A percentile compares a stretch with the other conserved stretches of the same genome.
phyloP scores from a whole-genome alignment of 2,888 invertebrate genomes.

The Epicampocera succincta region DNA sequence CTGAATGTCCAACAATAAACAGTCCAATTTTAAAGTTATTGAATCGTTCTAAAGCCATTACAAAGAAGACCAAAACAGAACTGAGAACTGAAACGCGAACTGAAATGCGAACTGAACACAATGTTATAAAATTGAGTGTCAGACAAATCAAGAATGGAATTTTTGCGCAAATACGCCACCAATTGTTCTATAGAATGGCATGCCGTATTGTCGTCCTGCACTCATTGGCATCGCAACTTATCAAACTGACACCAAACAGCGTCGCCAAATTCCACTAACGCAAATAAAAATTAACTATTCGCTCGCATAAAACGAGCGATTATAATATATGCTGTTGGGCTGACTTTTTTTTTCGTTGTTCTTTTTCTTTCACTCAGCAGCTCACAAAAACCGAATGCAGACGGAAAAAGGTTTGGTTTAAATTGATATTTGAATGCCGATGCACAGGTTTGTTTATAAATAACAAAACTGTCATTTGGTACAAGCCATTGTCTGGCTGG shows the following conservation, averaged over 20 bases:
- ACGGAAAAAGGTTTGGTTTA: conserved; percentile 20
- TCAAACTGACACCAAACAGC: conserved; percentile 81
- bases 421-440: conserved; percentile 71
- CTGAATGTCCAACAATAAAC: conserved; percentile 56
- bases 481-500: conserved; percentile 72
- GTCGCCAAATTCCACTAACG: conserved; percentile 77
- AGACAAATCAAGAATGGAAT: conserved; percentile 73
- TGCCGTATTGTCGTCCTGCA: conserved; percentile 65
- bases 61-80: conserved; percentile 33
- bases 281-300: conserved; percentile 75
- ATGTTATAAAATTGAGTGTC: conserved; percentile 71
- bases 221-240: conserved; percentile 77
- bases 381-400: not conserved
- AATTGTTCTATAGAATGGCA: conserved; percentile 71
- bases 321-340: conserved; percentile 62
- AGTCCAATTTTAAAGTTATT: conserved; percentile 71
- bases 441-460: conserved; percentile 73
- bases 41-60: conserved; percentile 69
- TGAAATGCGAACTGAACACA: no score
- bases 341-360: not conserved
- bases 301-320: conserved; percentile 62
- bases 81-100: no score
- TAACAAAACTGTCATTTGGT: conserved; percentile 71
- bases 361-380: conserved; percentile 52
- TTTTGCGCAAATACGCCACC: conserved; percentile 70